Conservation (phyloP, 2,113 vertebrate genomes). For the Plecturocebus donacophilus region DNA sequence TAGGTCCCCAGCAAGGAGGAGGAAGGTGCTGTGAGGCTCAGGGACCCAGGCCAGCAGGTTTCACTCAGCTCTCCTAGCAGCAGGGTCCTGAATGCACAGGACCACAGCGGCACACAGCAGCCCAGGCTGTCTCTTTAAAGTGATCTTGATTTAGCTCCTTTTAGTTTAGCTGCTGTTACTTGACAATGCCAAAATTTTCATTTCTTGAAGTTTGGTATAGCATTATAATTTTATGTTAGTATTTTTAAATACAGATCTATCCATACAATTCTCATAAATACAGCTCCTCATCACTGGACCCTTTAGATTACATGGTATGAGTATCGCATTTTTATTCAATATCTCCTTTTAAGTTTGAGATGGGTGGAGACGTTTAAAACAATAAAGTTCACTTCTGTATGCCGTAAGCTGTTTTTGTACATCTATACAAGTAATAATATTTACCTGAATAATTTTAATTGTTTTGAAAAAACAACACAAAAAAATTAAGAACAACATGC, state of each 20-base stretch:
- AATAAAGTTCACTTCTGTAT: not conserved
- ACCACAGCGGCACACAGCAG: not conserved
- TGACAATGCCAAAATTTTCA: too few species aligned
- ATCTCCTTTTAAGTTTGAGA: too few species aligned
- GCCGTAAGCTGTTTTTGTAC: not conserved
- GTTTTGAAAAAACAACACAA: not conserved
- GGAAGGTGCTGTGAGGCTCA: rapidly evolving
- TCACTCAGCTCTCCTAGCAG: not conserved
- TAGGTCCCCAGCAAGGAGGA: not conserved
- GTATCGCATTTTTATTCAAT: too few species aligned
- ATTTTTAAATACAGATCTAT: not conserved
- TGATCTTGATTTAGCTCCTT: not conserved
- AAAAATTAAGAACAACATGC: not conserved
- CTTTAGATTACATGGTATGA: not conserved
- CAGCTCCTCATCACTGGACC: not conserved
- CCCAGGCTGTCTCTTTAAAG: not conserved
- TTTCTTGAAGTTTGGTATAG: not conserved
- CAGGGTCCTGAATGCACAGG: not conserved
- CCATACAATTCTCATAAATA: not conserved
- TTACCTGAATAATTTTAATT: not conserved
- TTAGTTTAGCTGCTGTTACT: not conserved
- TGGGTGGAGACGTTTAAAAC: not conserved
- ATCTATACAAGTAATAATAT: not conserved
- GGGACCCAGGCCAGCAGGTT: not conserved
- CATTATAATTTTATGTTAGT: not conserved